These are phyloP conservation scores for Abrostola tripartita DNA, from an alignment of 2,888 invertebrate species.

Conservation along the genomic window DNA sequence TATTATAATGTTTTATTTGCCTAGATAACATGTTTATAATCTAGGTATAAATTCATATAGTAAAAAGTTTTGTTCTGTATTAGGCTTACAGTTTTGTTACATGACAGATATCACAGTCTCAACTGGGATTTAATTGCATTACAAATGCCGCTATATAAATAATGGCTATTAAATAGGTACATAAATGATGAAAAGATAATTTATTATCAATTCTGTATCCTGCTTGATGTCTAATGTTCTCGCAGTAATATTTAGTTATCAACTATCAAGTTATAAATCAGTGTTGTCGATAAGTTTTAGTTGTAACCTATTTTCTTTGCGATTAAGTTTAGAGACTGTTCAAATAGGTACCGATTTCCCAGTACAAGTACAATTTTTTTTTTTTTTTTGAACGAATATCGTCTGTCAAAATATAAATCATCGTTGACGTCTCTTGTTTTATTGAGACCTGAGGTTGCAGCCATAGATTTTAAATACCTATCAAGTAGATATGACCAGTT, in stretches of 20 bases:
- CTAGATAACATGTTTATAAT: slow-evolving; percentile 10
- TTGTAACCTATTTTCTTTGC: slow-evolving; percentile 16
- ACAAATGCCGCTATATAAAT: slow-evolving; percentile 2
- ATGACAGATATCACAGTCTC: too few species aligned
- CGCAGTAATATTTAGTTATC: slow-evolving; percentile 22
- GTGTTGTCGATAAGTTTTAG: slow-evolving; percentile 19
- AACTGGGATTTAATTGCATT: neutral
- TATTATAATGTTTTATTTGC: slow-evolving; percentile 39
- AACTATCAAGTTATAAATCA: slow-evolving; percentile 15
- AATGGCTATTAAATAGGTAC: slow-evolving; percentile 8
- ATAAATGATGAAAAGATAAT: slow-evolving; percentile 21
- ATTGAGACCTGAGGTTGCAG: neutral
- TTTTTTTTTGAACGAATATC: slow-evolving; percentile 2
- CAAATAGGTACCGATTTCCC: neutral
- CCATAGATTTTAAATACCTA: neutral
- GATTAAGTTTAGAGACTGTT: slow-evolving; percentile 2
- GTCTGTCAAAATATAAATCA: slow-evolving; percentile 11
- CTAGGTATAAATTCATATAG: neutral
- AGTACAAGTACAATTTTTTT: neutral
- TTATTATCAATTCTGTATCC: slow-evolving; percentile 25
- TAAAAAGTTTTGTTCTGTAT: neutral
- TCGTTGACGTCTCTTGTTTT: neutral
- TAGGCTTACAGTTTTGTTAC: too few species aligned
- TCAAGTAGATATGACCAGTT: neutral
- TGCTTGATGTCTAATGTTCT: slow-evolving; percentile 25